Percentiles rank a stretch among this genome's conserved stretches.
These are phyloP conservation scores for Setophaga petechia DNA, from an alignment of 2,113 vertebrate species.

Conservation along the genomic window DNA sequence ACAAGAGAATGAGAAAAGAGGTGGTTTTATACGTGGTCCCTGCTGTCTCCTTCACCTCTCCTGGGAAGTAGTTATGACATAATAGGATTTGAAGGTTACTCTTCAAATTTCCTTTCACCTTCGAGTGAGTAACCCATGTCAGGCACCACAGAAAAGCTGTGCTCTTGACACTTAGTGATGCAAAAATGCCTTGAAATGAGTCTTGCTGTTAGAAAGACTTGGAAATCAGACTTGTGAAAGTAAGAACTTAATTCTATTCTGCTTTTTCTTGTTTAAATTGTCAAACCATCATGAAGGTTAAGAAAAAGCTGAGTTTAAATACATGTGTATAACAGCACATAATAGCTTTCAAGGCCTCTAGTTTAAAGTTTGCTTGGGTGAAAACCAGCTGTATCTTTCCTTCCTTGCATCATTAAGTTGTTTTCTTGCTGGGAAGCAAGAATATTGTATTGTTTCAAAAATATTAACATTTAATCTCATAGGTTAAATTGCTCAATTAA, in stretches of 20 bases:
- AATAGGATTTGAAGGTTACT: slow-evolving; percentile 53
- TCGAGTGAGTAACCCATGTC: slow-evolving; percentile 39
- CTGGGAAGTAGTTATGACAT: slow-evolving; percentile 42
- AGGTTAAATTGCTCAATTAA: not conserved
- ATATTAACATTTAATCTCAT: not conserved
- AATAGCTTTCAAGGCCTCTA: not conserved
- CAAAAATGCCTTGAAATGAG: not conserved
- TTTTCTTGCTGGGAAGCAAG: not conserved
- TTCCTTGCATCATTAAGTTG: not conserved
- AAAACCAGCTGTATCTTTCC: not conserved
- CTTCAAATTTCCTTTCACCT: slow-evolving; percentile 49
- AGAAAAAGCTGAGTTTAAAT: not conserved
- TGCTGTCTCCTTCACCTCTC: slow-evolving; percentile 27
- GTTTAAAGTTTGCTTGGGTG: not conserved
- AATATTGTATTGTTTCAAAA: not conserved
- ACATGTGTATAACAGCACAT: fast-evolving
- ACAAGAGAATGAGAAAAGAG: slow-evolving; percentile 26
- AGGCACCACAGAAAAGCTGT: not conserved
- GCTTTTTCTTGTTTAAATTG: not conserved
- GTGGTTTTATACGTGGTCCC: not conserved
- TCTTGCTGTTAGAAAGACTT: not conserved
- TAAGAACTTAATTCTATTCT: not conserved
- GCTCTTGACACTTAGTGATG: slow-evolving; percentile 1
- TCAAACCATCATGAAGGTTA: not conserved
- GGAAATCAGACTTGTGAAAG: not conserved